phyloP scores from a whole-genome alignment of 2,797 vertebrate species.

The Alectoris magna region DNA sequence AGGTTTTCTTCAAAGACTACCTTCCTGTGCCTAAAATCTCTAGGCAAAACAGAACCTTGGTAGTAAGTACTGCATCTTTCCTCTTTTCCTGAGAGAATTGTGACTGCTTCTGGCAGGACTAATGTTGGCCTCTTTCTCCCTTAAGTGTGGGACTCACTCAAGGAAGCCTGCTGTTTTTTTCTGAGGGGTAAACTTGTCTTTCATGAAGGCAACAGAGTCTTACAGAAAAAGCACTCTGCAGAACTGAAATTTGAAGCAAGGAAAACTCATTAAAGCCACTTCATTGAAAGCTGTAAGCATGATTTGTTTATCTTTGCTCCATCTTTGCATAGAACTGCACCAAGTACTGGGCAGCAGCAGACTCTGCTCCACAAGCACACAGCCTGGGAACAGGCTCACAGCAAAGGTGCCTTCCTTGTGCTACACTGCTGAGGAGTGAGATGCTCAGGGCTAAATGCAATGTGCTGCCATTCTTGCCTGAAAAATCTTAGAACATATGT shows the following conservation, averaged over 20 bases:
- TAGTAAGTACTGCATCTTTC: not conserved
- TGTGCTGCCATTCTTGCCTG: not conserved
- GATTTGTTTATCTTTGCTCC: not conserved
- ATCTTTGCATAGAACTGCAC: not conserved
- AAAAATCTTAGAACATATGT: not conserved
- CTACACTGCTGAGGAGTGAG: not conserved
- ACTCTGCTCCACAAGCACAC: not conserved
- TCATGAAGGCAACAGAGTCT: not conserved
- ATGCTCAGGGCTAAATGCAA: not conserved
- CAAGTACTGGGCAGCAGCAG: not conserved
- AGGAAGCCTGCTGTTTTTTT: not conserved
- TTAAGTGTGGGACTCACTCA: not conserved
- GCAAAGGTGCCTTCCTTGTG: not conserved
- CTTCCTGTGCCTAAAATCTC: not conserved
- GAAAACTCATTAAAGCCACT: not conserved
- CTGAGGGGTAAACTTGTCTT: not conserved
- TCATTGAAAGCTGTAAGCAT: not conserved
- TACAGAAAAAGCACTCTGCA: not conserved
- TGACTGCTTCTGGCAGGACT: not conserved
- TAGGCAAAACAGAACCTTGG: not conserved
- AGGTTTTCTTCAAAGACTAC: constrained; percentile 11
- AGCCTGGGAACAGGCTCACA: not conserved
- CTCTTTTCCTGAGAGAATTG: not conserved
- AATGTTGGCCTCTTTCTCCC: not conserved
- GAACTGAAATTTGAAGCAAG: not conserved